These are phyloP conservation scores for Phortica variegata DNA, from an alignment of 1,140 invertebrate species.

Conservation along the genomic window DNA sequence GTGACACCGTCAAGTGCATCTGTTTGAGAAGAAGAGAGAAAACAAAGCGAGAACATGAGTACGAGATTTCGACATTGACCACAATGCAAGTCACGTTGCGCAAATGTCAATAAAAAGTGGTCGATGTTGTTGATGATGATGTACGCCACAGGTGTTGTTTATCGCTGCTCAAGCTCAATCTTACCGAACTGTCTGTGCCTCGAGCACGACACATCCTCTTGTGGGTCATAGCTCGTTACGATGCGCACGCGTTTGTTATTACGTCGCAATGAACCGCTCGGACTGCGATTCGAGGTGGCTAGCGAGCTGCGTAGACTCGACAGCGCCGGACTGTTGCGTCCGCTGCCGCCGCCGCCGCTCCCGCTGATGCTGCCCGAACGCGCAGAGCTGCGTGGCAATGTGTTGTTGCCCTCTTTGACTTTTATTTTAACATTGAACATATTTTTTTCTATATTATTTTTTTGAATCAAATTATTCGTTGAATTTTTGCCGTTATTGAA, in stretches of 20 bases:
- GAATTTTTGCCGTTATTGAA: too few relatives aligned
- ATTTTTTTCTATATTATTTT: conserved; percentile 2
- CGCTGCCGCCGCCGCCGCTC: conserved; percentile 22
- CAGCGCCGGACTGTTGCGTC: conserved; percentile 46
- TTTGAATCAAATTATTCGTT: too few relatives aligned
- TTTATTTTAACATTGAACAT: conserved; percentile 58
- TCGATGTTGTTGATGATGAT: not conserved
- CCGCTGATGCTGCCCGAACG: conserved; percentile 23
- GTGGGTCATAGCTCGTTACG: conserved; percentile 45
- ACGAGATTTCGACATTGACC: not conserved
- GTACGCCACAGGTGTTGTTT: too few relatives aligned
- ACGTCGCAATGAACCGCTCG: conserved; percentile 39
- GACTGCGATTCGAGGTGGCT: conserved; percentile 44
- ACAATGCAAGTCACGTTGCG: not conserved
- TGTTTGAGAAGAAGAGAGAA: conserved; percentile 23
- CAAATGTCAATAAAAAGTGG: not conserved
- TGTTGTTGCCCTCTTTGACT: conserved; percentile 56
- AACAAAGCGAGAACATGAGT: not conserved
- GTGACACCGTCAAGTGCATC: conserved; percentile 61
- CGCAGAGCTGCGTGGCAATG: conserved; percentile 41
- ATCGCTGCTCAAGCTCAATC: too few relatives aligned
- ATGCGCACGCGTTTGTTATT: conserved; percentile 52
- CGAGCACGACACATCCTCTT: conserved; percentile 35
- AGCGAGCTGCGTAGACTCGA: conserved; percentile 48
- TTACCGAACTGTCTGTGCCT: conserved; percentile 45